Evolutionary conservation across 2,888 invertebrate species (phyloP).

Genomic region (Synergus umbraculus): DNA sequence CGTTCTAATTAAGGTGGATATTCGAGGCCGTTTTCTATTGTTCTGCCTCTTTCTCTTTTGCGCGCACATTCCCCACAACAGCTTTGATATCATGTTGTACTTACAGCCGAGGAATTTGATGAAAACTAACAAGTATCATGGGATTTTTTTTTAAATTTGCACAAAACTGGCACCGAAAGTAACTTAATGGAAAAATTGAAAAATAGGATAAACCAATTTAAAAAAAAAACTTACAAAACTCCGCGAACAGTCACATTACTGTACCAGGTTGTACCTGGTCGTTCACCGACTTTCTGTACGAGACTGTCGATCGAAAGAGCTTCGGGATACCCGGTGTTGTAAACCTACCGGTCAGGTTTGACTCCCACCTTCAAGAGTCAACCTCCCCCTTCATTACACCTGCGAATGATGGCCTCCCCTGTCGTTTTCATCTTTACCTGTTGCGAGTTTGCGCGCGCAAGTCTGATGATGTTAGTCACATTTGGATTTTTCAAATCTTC

Average conservation of each 20-base stretch:
- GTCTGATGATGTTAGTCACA: neutral
- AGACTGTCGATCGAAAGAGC: constrained; percentile 66
- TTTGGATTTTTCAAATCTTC: neutral
- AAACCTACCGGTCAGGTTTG: constrained; percentile 62
- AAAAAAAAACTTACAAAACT: constrained; percentile 45
- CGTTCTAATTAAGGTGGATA: neutral
- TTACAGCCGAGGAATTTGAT: neutral
- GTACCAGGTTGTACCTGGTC: constrained; percentile 48
- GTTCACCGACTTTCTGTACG: constrained; percentile 63
- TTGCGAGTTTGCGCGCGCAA: constrained; percentile 65
- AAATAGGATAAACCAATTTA: neutral
- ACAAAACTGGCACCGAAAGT: constrained; percentile 1
- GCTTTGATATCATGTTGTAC: constrained; percentile 5
- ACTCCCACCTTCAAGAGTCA: constrained; percentile 67
- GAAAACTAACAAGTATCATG: neutral
- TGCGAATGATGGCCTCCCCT: constrained; percentile 52
- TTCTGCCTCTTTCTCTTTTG: constrained; percentile 13
- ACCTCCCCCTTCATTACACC: constrained; percentile 56
- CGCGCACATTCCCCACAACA: constrained; percentile 39
- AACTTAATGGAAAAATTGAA: neutral
- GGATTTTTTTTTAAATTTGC: neutral
- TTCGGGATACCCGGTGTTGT: constrained; percentile 51
- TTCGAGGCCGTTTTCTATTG: neutral
- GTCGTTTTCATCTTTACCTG: constrained; percentile 64
- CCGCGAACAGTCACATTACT: constrained; percentile 46